These are phyloP conservation scores for Gallinago undulata DNA, from an alignment of 2,113 vertebrate genomes.

Conservation along the genomic window DNA sequence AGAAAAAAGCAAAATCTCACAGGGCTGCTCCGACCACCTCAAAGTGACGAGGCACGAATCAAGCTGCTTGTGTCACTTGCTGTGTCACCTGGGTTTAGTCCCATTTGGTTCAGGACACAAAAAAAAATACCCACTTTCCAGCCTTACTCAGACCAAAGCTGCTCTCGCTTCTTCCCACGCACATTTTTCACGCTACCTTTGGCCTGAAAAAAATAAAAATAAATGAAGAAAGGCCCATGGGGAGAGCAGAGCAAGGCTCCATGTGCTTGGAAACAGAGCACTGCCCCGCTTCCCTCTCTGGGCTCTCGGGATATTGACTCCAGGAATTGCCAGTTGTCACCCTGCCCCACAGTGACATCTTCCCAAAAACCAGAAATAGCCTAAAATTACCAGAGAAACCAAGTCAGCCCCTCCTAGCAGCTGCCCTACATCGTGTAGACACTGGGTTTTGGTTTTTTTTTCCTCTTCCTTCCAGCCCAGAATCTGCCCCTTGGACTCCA, in stretches of 20 bases:
- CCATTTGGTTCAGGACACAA: not conserved
- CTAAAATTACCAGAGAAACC: not conserved
- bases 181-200: not conserved
- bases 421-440: not conserved
- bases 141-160: not conserved
- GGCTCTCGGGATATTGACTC: not conserved
- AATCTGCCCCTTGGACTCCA: not conserved
- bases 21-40: too few species aligned
- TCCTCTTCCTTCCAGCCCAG: not conserved
- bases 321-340: not conserved
- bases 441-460: not conserved
- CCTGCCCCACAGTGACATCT: not conserved
- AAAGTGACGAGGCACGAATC: not conserved
- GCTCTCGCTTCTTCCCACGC: accelerated
- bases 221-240: accelerated
- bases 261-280: not conserved
- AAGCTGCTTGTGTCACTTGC: not conserved
- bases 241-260: not conserved
- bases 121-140: not conserved
- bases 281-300: not conserved
- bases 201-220: not conserved
- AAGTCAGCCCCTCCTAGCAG: not conserved
- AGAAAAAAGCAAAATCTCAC: too few species aligned
- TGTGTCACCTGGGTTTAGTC: not conserved
- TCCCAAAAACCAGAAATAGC: conserved; percentile 51